Evolutionary conservation across 2,113 vertebrate species (phyloP).

Genomic region (Ageneiosus marmoratus): DNA sequence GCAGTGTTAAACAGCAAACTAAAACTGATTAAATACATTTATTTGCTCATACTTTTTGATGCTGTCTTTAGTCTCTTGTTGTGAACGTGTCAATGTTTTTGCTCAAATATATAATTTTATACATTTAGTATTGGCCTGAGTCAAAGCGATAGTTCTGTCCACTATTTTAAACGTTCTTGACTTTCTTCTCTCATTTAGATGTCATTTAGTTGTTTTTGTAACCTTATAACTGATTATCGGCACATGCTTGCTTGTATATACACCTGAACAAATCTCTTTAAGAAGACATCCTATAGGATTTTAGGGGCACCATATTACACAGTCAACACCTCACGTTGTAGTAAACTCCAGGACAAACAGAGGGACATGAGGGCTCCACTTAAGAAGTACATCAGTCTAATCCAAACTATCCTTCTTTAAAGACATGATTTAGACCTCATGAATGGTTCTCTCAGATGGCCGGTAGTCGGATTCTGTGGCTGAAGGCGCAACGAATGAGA

Average conservation of each 20-base stretch:
- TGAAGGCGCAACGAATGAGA: constrained; percentile 89
- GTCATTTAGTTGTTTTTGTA: neutral
- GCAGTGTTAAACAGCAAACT: neutral
- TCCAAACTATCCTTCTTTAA: neutral
- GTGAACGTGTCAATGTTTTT: neutral
- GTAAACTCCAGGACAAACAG: constrained; percentile 11
- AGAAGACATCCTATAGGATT: constrained; percentile 15
- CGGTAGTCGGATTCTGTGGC: constrained; percentile 83
- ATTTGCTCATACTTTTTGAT: neutral
- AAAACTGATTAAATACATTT: neutral
- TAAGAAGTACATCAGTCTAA: neutral
- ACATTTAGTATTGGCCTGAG: constrained; percentile 10
- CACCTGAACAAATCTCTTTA: constrained; percentile 5
- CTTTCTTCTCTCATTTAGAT: neutral
- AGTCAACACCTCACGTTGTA: neutral
- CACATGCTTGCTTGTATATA: neutral
- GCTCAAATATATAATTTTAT: neutral
- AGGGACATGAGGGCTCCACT: neutral
- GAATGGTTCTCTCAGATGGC: constrained; percentile 94
- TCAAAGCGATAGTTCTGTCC: neutral
- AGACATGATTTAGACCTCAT: constrained; percentile 80
- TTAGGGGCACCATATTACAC: constrained; percentile 1
- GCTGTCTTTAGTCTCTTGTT: neutral
- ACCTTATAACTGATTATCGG: neutral
- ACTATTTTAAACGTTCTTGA: neutral